Conservation (phyloP, 2,888 invertebrate genomes). For the Erpobdella octoculata region DNA sequence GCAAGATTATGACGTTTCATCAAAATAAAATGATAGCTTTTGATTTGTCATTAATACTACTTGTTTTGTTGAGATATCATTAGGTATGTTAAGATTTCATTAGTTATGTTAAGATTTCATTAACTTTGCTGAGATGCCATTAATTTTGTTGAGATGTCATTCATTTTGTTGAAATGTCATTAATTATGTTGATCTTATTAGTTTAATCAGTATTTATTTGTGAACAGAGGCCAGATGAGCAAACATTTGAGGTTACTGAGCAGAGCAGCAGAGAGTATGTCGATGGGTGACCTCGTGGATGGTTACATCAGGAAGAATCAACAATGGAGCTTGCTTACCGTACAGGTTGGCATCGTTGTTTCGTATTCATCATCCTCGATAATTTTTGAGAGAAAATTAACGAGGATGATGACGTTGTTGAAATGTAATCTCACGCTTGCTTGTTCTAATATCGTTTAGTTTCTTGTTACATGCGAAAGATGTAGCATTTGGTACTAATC, state of each 20-base stretch:
- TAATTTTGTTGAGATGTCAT: no score
- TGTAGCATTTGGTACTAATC: not conserved
- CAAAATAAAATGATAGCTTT: no score
- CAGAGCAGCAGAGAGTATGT: constrained; percentile 75
- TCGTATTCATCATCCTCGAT: not conserved
- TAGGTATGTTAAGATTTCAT: no score
- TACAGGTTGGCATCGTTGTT: constrained; percentile 55
- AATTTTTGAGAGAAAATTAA: no score
- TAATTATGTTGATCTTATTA: no score
- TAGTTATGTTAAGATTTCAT: no score
- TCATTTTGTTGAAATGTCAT: no score
- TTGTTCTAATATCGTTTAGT: not conserved
- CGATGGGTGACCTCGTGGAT: constrained; percentile 76
- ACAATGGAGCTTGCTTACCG: constrained; percentile 76
- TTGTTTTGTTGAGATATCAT: no score
- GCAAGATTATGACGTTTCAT: no score
- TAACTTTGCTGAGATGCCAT: no score
- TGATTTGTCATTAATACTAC: no score
- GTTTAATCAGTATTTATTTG: no score
- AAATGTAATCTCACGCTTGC: not conserved
- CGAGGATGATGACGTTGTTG: not conserved
- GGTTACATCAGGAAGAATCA: constrained; percentile 66
- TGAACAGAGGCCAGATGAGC: constrained; percentile 45
- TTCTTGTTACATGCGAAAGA: not conserved
- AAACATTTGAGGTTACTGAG: constrained; percentile 66